These are phyloP conservation scores for Notothenia rossii DNA, from an alignment of 2,113 vertebrate genomes.

Conservation along the genomic window DNA sequence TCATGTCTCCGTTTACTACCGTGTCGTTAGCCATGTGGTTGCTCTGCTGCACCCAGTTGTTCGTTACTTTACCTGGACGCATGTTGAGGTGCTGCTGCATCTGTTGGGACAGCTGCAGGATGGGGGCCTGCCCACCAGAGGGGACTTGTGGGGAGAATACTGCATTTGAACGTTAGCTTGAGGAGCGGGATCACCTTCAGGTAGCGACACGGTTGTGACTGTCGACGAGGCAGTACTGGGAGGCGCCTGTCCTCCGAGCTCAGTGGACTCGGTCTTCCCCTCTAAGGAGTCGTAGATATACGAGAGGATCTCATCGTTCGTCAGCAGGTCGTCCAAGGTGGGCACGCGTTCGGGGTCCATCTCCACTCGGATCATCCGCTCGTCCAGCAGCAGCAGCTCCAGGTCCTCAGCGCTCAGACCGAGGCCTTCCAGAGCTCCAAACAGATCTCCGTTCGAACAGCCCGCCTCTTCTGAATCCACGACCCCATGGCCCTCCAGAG, in stretches of 20 bases:
- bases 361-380: conserved; percentile 85
- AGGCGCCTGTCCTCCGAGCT: conserved; percentile 34
- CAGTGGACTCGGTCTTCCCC: neutral
- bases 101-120: conserved; percentile 70
- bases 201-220: neutral
- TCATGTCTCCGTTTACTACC: conserved; percentile 45
- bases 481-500: conserved; percentile 66
- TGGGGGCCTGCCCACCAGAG: conserved; percentile 36
- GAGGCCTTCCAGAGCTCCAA: conserved; percentile 81
- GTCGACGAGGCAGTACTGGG: neutral
- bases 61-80: conserved; percentile 27
- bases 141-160: conserved; percentile 60
- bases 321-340: conserved; percentile 67
- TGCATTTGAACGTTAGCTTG: conserved; percentile 57
- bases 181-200: conserved; percentile 21
- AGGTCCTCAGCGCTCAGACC: conserved; percentile 84
- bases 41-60: conserved; percentile 52
- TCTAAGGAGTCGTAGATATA: conserved; percentile 74
- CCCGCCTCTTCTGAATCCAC: conserved; percentile 58
- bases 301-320: conserved; percentile 81
- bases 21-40: conserved; percentile 22
- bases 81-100: conserved; percentile 68
- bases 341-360: conserved; percentile 68
- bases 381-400: conserved; percentile 86
- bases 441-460: conserved; percentile 84